These are phyloP conservation scores for Sciurus niger DNA, from an alignment of 2,113 vertebrate species.

Conservation along the genomic window DNA sequence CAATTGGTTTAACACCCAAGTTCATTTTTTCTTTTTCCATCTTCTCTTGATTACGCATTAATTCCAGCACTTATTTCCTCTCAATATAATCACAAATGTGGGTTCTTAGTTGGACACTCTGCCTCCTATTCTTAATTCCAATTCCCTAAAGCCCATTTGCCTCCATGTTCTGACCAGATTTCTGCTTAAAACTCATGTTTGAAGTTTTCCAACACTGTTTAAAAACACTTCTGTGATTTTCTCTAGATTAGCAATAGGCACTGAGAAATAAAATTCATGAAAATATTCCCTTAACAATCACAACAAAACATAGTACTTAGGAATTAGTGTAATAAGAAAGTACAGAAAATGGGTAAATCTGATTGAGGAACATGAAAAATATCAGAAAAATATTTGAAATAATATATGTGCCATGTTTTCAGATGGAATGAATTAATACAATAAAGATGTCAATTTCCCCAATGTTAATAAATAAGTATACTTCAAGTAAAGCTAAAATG, in stretches of 20 bases:
- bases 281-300: conserved; percentile 19
- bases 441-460: not conserved
- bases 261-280: conserved; percentile 1
- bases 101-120: not conserved
- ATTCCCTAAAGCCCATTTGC: not conserved
- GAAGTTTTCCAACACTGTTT: not conserved
- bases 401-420: not conserved
- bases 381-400: not conserved
- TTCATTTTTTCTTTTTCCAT: not conserved
- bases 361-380: conserved; percentile 9
- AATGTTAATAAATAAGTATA: conserved; percentile 23
- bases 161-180: not conserved
- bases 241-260: conserved; percentile 5
- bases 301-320: not conserved
- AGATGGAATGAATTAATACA: not conserved
- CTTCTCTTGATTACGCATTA: not conserved
- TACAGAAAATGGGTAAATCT: not conserved
- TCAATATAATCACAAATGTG: not conserved
- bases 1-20: too few species aligned
- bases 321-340: not conserved
- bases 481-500: not conserved
- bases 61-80: not conserved
- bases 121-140: not conserved
- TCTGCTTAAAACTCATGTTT: conserved; percentile 11
- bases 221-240: not conserved